Evolutionary conservation across 2,113 vertebrate species (phyloP), one percentile per base, ranked within the genome.

Genomic region (Cygnus atratus): DNA sequence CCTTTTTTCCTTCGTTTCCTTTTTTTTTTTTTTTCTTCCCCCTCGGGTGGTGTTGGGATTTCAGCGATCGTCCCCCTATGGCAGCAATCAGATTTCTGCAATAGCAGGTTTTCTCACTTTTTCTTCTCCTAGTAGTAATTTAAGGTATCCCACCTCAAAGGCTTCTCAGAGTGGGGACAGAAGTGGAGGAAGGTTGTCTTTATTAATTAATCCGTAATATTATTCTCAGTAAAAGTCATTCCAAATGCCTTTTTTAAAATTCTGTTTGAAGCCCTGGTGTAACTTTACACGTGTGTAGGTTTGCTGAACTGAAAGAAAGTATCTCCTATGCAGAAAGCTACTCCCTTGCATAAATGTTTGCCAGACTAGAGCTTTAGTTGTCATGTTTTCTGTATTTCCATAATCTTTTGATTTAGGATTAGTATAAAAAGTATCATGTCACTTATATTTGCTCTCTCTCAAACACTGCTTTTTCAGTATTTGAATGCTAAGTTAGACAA

Each of bases 331-430:
- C 88, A 91, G 77, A 88, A 76, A 93, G 44, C 62, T 89, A 91
- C 67, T 28, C 58, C 31, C 55, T 84, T 89, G 88, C 74, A 83
- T 96, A 94, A 95, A 73, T 80, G 74, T 89, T 97, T 92, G 70
- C 81, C 58, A 93, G 83, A 87, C 73, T 26, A 61, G 84, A 88
- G 82, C 91, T 94, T 90, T 93, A 92, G 92, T 92, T 92, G 84
- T 92, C 82, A 76, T 93, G 90, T 94, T 97, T 95, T 90, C 84
- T 75, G 29, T 91, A 95, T 96, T 96, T 90, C 92, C 91, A 92
- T 93, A 97, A 95, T 95, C 87, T 96, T 96, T 96, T 96, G 91
- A 96, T 97, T 97, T 94, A 92, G 92, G 96, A 96, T 96, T 96
- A 92, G 62, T 95, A 83, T 92, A 89, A 97, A 93, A 79, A 93